These are phyloP conservation scores for Trachelipus rathkii DNA, from an alignment of 1,140 invertebrate species.

Conservation along the genomic window DNA sequence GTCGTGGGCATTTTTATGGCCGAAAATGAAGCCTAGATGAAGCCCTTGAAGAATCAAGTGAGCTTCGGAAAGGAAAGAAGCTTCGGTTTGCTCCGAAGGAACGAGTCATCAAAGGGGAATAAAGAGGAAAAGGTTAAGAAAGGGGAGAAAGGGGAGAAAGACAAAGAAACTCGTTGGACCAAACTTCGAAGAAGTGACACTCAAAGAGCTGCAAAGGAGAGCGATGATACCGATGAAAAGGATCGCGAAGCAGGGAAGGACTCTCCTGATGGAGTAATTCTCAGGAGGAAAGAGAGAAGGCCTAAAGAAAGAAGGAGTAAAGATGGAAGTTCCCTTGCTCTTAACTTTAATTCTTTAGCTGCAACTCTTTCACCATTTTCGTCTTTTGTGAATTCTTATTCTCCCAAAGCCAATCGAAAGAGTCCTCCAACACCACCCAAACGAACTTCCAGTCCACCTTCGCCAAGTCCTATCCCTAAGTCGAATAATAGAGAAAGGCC, in stretches of 20 bases:
- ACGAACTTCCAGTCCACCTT: background rate
- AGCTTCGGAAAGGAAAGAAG: constrained; percentile 34
- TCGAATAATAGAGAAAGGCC: background rate
- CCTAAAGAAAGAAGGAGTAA: constrained; percentile 8
- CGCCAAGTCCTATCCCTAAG: background rate
- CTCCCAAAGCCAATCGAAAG: constrained; percentile 31
- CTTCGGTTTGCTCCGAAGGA: constrained; percentile 31
- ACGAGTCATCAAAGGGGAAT: constrained; percentile 30
- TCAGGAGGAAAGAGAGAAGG: constrained; percentile 8
- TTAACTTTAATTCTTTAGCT: constrained; percentile 34
- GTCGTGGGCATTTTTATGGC: background rate
- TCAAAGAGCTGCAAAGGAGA: background rate
- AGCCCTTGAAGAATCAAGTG: constrained; percentile 30
- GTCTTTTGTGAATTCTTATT: constrained; percentile 35
- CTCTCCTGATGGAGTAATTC: background rate
- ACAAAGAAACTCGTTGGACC: constrained; percentile 22
- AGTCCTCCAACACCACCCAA: constrained; percentile 26
- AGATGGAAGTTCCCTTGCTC: constrained; percentile 21
- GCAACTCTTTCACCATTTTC: constrained; percentile 40
- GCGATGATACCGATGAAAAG: background rate
- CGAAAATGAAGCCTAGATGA: constrained; percentile 22
- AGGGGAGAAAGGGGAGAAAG: constrained; percentile 18
- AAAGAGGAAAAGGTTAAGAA: constrained; percentile 23
- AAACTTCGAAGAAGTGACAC: background rate
- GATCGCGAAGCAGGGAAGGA: background rate